A percentile compares a stretch with the other conserved stretches of the same genome.
phyloP scores from a whole-genome alignment of 1,140 invertebrate species.

The Lasioglossum albipes region DNA sequence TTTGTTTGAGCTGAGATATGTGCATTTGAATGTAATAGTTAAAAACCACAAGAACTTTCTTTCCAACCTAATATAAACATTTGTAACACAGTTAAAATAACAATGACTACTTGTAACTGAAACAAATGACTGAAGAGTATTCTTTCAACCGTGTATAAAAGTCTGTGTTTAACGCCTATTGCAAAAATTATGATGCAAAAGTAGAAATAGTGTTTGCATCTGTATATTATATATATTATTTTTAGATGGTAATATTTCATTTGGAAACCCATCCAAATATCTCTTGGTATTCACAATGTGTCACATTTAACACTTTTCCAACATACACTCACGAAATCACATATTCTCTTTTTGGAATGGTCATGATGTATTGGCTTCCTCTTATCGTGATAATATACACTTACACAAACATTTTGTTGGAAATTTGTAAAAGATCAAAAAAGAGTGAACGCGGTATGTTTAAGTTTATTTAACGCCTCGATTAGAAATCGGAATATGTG shows the following conservation, averaged over 20 bases:
- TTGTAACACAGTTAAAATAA: background rate
- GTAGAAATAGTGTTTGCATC: background rate
- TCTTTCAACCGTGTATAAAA: background rate
- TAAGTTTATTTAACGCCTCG: background rate
- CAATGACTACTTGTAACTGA: background rate
- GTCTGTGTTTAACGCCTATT: too few species aligned
- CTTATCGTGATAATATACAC: constrained; percentile 91
- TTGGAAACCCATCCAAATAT: constrained; percentile 87
- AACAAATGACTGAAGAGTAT: background rate
- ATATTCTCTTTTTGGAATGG: constrained; percentile 89
- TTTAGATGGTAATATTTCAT: constrained; percentile 89
- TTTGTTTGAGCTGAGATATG: too few species aligned
- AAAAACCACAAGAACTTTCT: too few species aligned
- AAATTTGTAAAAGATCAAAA: constrained; percentile 85
- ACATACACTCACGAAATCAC: constrained; percentile 85
- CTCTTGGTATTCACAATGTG: constrained; percentile 90
- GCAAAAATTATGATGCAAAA: too few species aligned
- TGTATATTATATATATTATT: background rate
- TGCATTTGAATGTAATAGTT: too few species aligned
- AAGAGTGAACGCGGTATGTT: constrained; percentile 46
- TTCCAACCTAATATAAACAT: too few species aligned
- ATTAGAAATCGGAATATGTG: background rate
- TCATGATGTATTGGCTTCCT: constrained; percentile 92
- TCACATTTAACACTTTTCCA: constrained; percentile 87
- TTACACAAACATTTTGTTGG: constrained; percentile 90